Evolutionary conservation across 2,888 invertebrate species (phyloP).

Genomic region (Lycia hirtaria): DNA sequence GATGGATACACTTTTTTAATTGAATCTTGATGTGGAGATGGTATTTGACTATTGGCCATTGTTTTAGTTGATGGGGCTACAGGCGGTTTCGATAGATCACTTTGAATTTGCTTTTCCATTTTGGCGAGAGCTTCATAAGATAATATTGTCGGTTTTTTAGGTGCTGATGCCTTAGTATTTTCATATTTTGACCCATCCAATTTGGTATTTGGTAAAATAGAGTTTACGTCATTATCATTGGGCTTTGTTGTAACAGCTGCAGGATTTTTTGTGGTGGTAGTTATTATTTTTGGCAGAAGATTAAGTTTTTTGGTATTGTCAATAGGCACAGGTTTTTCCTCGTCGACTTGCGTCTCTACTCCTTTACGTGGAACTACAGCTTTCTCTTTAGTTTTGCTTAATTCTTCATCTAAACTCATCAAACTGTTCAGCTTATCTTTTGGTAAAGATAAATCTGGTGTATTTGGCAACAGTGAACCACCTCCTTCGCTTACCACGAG

Average conservation of each 20-base stretch:
- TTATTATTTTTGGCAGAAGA: slow-evolving; percentile 10
- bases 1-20: slow-evolving; percentile 46
- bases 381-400: slow-evolving; percentile 55
- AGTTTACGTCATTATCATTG: neutral
- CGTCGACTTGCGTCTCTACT: slow-evolving; percentile 39
- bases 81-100: slow-evolving; percentile 38
- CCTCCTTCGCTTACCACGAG: slow-evolving; percentile 66
- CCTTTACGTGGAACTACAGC: slow-evolving; percentile 59
- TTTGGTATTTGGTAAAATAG: slow-evolving; percentile 15
- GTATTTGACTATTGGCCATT: slow-evolving; percentile 49
- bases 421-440: slow-evolving; percentile 54
- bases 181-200: slow-evolving; percentile 32
- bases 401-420: slow-evolving; percentile 56
- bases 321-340: slow-evolving; percentile 21
- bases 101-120: slow-evolving; percentile 46
- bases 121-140: slow-evolving; percentile 61
- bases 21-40: slow-evolving; percentile 47
- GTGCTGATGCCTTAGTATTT: slow-evolving; percentile 42
- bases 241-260: slow-evolving; percentile 19
- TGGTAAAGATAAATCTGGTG: slow-evolving; percentile 49
- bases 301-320: too few relatives aligned
- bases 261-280: slow-evolving; percentile 22
- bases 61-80: slow-evolving; percentile 51
- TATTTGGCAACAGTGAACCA: slow-evolving; percentile 55
- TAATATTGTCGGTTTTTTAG: slow-evolving; percentile 63